Conservation (phyloP, 2,113 vertebrate genomes). For the Cyanoramphus novaezelandiae region DNA sequence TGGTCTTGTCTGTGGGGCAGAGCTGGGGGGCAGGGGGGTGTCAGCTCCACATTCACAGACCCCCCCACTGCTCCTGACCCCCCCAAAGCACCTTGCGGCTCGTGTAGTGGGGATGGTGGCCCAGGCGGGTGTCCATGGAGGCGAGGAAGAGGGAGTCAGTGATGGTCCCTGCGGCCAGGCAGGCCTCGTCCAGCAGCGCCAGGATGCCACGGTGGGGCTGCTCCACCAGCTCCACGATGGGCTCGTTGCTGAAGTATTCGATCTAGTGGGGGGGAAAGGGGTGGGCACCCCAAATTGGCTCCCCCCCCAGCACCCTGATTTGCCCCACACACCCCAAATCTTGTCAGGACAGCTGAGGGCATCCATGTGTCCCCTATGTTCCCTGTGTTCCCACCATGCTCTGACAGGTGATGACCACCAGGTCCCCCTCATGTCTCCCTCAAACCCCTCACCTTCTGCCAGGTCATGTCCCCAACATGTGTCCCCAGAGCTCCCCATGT, state of each 20-base stretch:
- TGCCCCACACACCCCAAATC: background rate
- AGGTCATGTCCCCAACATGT: background rate
- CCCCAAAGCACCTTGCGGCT: constrained; percentile 84
- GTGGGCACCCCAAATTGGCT: too few species aligned
- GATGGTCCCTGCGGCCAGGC: constrained; percentile 82
- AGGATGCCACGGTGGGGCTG: constrained; percentile 87
- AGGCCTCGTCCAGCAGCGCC: constrained; percentile 90
- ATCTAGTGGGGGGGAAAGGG: constrained; percentile 70
- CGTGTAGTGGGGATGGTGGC: constrained; percentile 88
- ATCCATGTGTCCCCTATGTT: background rate
- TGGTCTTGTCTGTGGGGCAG: constrained; percentile 85
- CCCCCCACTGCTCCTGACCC: rapidly evolving
- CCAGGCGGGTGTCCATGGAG: constrained; percentile 85
- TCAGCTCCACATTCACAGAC: rapidly evolving
- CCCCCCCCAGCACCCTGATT: too few species aligned
- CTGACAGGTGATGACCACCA: background rate
- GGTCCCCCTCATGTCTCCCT: background rate
- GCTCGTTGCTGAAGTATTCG: constrained; percentile 91
- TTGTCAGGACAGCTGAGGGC: background rate
- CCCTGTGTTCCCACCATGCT: too few species aligned
- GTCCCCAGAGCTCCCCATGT: background rate
- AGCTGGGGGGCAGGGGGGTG: constrained; percentile 68
- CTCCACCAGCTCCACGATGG: constrained; percentile 93
- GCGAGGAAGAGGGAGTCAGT: constrained; percentile 88
- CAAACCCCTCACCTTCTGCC: background rate